Evolutionary conservation across 2,113 vertebrate species (phyloP).

Genomic region (Excalfactoria chinensis): DNA sequence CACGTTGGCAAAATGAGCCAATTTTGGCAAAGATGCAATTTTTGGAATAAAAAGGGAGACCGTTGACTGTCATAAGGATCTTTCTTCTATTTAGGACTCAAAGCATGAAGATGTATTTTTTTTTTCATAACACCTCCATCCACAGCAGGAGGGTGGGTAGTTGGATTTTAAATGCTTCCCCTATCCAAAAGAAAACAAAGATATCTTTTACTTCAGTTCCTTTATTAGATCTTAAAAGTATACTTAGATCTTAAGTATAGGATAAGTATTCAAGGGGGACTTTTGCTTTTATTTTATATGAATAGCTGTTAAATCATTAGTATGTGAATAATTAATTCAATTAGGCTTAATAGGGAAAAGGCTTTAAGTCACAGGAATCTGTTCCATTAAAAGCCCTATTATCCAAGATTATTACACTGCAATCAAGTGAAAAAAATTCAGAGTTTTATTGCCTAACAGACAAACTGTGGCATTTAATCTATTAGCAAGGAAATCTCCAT

Average conservation of each 20-base stretch:
- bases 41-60: background rate
- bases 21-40: background rate
- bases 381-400: constrained; percentile 36
- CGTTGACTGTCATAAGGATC: background rate
- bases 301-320: constrained; percentile 49
- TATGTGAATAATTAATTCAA: constrained; percentile 31
- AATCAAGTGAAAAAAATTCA: constrained; percentile 24
- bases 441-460: background rate
- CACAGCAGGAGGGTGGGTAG: background rate
- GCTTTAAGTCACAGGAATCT: constrained; percentile 39
- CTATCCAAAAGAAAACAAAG: background rate
- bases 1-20: background rate
- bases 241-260: constrained; percentile 8
- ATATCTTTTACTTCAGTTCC: background rate
- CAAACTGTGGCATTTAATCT: constrained; percentile 27
- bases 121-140: background rate
- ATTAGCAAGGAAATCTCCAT: constrained; percentile 6
- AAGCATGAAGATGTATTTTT: background rate
- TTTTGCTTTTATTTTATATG: constrained; percentile 27
- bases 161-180: background rate
- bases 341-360: constrained; percentile 28
- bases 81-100: background rate
- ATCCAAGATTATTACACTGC: constrained; percentile 44
- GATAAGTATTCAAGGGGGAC: background rate
- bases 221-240: constrained; percentile 35